Base-by-base conservation (phyloP, 2,113 vertebrate genomes). In the Mustelus asterias region DNA sequence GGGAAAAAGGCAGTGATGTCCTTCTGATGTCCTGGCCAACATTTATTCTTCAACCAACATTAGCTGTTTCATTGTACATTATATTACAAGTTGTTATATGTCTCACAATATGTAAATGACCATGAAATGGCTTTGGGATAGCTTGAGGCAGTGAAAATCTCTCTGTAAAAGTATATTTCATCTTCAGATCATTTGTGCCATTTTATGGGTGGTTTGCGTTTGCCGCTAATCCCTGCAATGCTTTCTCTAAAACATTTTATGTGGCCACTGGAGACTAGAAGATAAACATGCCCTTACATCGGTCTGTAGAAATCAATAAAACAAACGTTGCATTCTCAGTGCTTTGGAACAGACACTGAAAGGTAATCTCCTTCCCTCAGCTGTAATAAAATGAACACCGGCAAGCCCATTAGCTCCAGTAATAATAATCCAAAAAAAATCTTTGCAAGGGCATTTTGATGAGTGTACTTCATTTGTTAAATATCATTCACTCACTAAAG, bases 291-390 rank as follows among this genome's bases (percentile, higher is more conserved):
- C 22, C 13, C 9, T 89, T 20, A 58, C 26, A 54, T 26, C 29
- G 48, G 24, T 89, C 24, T 58, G 86, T 89, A 89, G 48, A 58
- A 89, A 89, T 89, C 86, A 89, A 88, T 89, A 88, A 54, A 88
- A 88, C 10, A 89, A 89, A 89, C 58, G 22, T 24, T 89, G 44
- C 18, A 83, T 83, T 83, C 37, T 44, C 37, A 83, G 37, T 22
- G 16, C 18, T 83, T 22, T 83, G 80, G 80, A 83, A n/a, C 80
- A 83, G n/a, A 41, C 14, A 14, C 14, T 41, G 3, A 37, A 83
- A 41, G 80, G 18, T 83, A 83, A 83, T 83, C 37, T 76, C 72
- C 72, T 83, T 83, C 80, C 37, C 44, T 83, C 37, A 41, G 37
- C 37, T 83, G 37, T 83, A 83, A 44, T 83, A 83, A 83, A 41